Evolutionary conservation across 2,888 invertebrate genomes (phyloP).

Genomic region (Drosophila pseudotalamancana): DNA sequence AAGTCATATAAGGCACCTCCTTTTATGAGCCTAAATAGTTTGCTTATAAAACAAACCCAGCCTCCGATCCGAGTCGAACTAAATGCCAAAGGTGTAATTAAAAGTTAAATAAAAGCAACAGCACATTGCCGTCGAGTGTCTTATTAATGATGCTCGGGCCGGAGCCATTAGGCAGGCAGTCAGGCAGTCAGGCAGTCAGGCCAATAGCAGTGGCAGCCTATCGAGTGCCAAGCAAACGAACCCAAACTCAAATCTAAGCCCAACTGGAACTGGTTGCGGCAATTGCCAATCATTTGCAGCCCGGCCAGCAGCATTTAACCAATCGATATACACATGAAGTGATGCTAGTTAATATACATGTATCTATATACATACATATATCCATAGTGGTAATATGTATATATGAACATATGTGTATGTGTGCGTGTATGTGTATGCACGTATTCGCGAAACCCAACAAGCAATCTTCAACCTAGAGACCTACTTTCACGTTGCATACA

Average conservation of each 20-base stretch:
- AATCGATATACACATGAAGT: constrained; percentile 43
- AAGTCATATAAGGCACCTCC: constrained; percentile 4
- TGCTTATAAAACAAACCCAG: constrained; percentile 18
- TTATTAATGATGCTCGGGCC: constrained; percentile 68
- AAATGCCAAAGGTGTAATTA: constrained; percentile 79
- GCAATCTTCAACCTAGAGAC: constrained; percentile 69
- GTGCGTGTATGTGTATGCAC: constrained; percentile 10
- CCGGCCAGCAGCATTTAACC: constrained; percentile 39
- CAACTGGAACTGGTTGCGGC: constrained; percentile 70
- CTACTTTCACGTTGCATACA: constrained; percentile 69
- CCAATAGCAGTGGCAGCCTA: constrained; percentile 21
- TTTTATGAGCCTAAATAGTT: constrained; percentile 19
- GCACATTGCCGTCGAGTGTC: constrained; percentile 30
- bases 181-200: background rate
- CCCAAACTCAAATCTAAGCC: constrained; percentile 23
- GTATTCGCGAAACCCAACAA: constrained; percentile 50
- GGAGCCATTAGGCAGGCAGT: constrained; percentile 58
- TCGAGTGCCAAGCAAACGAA: constrained; percentile 24
- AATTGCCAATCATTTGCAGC: constrained; percentile 58
- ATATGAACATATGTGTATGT: constrained; percentile 4
- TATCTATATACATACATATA: constrained; percentile 6
- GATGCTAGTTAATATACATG: constrained; percentile 8
- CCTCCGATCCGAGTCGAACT: background rate
- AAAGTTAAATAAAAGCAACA: constrained; percentile 62
- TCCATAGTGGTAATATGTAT: too few species aligned